phyloP scores from a whole-genome alignment of 1,140 invertebrate genomes.

The Drosophila quadrilineata region DNA sequence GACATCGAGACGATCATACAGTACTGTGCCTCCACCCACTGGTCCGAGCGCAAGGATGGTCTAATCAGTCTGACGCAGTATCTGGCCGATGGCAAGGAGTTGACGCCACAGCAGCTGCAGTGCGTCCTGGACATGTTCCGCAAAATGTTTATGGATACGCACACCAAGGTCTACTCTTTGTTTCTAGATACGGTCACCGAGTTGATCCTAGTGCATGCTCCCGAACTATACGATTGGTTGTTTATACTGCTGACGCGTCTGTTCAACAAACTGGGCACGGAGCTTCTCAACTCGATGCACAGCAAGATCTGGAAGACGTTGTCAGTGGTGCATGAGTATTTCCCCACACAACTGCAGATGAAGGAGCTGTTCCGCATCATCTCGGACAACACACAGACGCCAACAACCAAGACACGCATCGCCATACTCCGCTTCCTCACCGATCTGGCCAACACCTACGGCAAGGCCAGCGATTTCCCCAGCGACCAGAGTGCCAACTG shows the following conservation, averaged over 20 bases:
- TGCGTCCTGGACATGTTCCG: conserved; percentile 90
- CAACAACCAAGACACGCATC: conserved; percentile 91
- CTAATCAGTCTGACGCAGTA: conserved; percentile 88
- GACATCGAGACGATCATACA: conserved; percentile 94
- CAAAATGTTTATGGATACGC: conserved; percentile 98
- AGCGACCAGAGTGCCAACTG: conserved; percentile 81
- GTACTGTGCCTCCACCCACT: conserved; percentile 92
- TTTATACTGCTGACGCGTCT: conserved; percentile 90
- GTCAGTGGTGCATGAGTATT: conserved; percentile 90
- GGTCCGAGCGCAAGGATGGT: conserved; percentile 96
- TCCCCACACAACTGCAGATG: conserved; percentile 84
- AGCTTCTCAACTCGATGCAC: conserved; percentile 94
- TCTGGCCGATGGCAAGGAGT: conserved; percentile 75
- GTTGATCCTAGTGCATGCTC: conserved; percentile 91
- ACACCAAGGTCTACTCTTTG: conserved; percentile 96
- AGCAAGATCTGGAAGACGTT: conserved; percentile 93
- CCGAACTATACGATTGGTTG: conserved; percentile 94
- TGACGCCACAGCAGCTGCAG: conserved; percentile 74
- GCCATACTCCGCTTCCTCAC: conserved; percentile 89
- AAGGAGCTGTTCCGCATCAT: conserved; percentile 89
- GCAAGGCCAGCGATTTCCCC: conserved; percentile 82
- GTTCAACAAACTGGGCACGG: conserved; percentile 93
- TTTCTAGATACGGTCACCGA: conserved; percentile 96
- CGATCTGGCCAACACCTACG: conserved; percentile 85
- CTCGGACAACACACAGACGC: conserved; percentile 94